Percentiles rank a stretch among this genome's conserved stretches.
phyloP scores from a whole-genome alignment of 2,113 vertebrate genomes.

The Sinocyclocheilus anophthalmus region DNA sequence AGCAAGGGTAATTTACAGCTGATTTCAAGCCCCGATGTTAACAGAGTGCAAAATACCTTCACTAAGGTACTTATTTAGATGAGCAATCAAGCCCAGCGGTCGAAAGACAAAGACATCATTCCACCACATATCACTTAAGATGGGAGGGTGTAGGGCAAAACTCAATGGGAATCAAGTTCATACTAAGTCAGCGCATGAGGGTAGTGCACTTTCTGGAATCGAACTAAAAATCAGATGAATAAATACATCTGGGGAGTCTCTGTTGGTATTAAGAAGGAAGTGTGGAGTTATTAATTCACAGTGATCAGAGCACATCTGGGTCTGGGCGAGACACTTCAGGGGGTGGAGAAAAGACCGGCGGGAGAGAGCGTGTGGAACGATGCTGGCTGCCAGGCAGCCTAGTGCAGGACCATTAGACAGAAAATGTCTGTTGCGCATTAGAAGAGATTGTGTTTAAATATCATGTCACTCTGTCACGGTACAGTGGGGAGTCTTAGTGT shows the following conservation, averaged over 20 bases:
- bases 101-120: constrained; percentile 46
- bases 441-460: constrained; percentile 48
- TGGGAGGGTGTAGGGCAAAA: constrained; percentile 18
- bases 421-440: constrained; percentile 24
- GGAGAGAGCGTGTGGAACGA: constrained; percentile 41
- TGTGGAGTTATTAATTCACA: constrained; percentile 29
- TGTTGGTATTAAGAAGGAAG: constrained; percentile 18
- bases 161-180: constrained; percentile 60
- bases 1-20: constrained; percentile 51
- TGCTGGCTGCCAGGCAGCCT: constrained; percentile 39
- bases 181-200: neutral
- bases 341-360: constrained; percentile 24
- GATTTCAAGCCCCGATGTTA: constrained; percentile 58
- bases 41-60: constrained; percentile 32
- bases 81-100: constrained; percentile 49
- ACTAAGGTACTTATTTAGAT: constrained; percentile 43
- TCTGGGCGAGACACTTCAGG: constrained; percentile 38
- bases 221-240: constrained; percentile 35
- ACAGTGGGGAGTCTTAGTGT: neutral
- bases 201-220: neutral
- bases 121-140: constrained; percentile 28
- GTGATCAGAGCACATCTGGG: constrained; percentile 1
- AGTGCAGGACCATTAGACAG: constrained; percentile 36
- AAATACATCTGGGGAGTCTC: constrained; percentile 7
- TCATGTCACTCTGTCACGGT: constrained; percentile 37